Evolutionary conservation across 2,888 invertebrate species (phyloP).

Genomic region (Empis livida): DNA sequence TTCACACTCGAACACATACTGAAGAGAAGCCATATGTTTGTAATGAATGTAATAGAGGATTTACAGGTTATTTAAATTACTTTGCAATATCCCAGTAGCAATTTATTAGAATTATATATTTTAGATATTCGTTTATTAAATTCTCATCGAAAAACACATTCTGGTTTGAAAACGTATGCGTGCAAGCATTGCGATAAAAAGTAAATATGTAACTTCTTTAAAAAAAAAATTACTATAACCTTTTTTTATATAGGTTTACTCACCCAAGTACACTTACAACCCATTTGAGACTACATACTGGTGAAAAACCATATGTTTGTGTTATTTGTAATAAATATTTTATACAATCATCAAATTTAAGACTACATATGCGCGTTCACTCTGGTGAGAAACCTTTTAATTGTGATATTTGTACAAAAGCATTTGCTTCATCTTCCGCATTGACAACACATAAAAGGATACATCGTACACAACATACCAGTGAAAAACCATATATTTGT

Average conservation of each 20-base stretch:
- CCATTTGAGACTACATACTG: conserved; percentile 48
- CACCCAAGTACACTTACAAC: conserved; percentile 47
- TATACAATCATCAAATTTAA: conserved; percentile 45
- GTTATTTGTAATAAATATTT: conserved; percentile 44
- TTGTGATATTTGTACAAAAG: conserved; percentile 28
- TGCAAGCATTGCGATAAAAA: conserved; percentile 44
- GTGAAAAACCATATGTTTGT: conserved; percentile 46
- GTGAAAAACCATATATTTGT: conserved; percentile 32
- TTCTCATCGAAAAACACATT: conserved; percentile 44
- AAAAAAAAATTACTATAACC: background rate
- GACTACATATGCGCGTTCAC: conserved; percentile 33
- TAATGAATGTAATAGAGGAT: conserved; percentile 34
- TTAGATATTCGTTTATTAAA: conserved; percentile 33
- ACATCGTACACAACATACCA: conserved; percentile 37
- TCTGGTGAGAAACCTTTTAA: conserved; percentile 21
- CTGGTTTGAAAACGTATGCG: conserved; percentile 39
- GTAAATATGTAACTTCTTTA: conserved; percentile 18
- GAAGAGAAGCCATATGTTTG: conserved; percentile 36
- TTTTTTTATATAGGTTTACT: conserved; percentile 37
- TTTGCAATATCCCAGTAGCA: too few species aligned
- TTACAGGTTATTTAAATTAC: conserved; percentile 18
- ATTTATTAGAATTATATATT: too few species aligned
- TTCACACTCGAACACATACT: conserved; percentile 34
- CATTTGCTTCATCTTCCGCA: conserved; percentile 33
- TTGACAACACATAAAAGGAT: conserved; percentile 46